Evolutionary conservation across 2,113 vertebrate species (phyloP).

Genomic region (Tenebrosternarchus preto): DNA sequence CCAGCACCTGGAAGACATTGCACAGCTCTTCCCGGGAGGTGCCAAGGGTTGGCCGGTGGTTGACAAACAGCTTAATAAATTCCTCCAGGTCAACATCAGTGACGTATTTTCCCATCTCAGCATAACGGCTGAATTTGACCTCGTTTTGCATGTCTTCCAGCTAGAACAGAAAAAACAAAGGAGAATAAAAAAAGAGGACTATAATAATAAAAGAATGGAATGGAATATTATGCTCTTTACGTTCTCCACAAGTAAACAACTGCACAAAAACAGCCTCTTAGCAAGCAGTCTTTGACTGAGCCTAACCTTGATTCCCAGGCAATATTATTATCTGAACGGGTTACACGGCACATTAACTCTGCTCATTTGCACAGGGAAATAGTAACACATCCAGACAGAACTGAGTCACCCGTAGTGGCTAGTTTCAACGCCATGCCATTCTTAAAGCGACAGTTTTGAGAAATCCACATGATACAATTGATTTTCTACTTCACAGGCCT

Average conservation of each 20-base stretch:
- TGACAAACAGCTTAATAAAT: conserved; percentile 89
- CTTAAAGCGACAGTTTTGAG: no score
- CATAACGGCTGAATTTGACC: conserved; percentile 85
- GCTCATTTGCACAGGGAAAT: no score
- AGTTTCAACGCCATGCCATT: no score
- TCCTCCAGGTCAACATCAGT: conserved; percentile 82
- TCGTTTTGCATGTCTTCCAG: conserved; percentile 90
- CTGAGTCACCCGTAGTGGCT: not conserved
- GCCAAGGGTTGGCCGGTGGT: conserved; percentile 84
- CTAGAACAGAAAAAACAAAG: conserved; percentile 66
- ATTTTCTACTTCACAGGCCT: no score
- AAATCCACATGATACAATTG: no score
- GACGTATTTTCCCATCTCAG: conserved; percentile 80
- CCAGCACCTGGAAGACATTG: conserved; percentile 77
- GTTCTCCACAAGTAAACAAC: not conserved
- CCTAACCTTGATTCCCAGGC: not conserved
- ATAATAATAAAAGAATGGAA: not conserved
- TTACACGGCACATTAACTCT: no score
- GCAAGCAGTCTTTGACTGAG: not conserved
- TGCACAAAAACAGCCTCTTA: not conserved
- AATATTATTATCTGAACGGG: not conserved
- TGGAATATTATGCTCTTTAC: not conserved
- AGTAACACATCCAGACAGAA: not conserved
- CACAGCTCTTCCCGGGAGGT: conserved; percentile 71
- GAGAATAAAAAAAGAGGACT: not conserved